Base-by-base conservation (phyloP, 2,888 invertebrate genomes). In the Atrina japonica region DNA sequence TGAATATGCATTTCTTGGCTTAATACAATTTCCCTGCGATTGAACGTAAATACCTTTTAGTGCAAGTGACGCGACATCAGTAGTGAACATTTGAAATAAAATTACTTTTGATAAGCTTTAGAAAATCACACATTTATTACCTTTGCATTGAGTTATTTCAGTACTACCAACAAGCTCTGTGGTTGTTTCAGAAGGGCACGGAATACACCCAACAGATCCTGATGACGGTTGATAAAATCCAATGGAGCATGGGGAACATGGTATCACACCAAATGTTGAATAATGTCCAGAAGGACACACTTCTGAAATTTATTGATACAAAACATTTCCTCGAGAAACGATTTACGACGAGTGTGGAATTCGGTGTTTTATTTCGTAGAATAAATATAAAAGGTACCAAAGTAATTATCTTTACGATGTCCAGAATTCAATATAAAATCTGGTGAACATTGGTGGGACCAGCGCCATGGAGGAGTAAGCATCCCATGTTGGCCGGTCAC, bases 261-360 rank as follows among this genome's bases (percentile, higher is more conserved):
- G 52, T 14, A 7, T 25, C 9, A 25, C 11, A 23, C 52, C 52
- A 11, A n/a, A 27, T 9, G 27, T 25, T 14, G 52, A 52, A 52
- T 25, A 52, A 52, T 18, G 9, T 25, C 52, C 52, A 16, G 52
- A 29, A 52, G 52, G 52, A 27, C 52, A 52, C 27, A 52, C 11
- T 27, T 52, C 52, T 52, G 27, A 52, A 25, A 25, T 27, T 21
- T 52, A 27, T 52, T 3, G 6, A 29, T 14, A 16, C 9, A 16
- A 23, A 23, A 52, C 52, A 25, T 52, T n/a, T 1, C 25, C 25
- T 14, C 7, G 11, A 14, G 16, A n/a, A 27, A 25, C 29, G 21
- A 29, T 52, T 2, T 9, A 27, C 11, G 5, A 5, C 11, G 35
- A 35, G 5, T 35, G 5, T 35, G 35, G n/a, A n/a, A n/a, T 35